These are phyloP conservation scores for Bombyx mori DNA, from an alignment of 1,140 invertebrate genomes.

Conservation along the genomic window DNA sequence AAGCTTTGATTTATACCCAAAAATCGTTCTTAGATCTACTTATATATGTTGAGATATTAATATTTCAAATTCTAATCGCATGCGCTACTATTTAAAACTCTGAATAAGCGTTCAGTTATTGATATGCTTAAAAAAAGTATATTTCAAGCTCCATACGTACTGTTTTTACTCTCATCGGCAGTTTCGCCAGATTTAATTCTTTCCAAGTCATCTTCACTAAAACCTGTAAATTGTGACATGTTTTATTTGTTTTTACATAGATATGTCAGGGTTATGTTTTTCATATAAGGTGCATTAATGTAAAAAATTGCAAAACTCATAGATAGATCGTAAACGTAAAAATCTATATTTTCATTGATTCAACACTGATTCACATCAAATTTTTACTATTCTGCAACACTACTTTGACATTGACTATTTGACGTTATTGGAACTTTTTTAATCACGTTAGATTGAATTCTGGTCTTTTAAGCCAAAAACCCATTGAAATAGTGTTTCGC, in stretches of 20 bases:
- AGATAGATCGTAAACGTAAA: background rate
- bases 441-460: too few relatives aligned
- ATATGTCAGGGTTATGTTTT: background rate
- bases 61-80: too few relatives aligned
- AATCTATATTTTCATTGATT: background rate
- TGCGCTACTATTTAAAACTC: too few relatives aligned
- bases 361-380: background rate
- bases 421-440: too few relatives aligned
- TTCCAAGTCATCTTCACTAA: conserved; percentile 59
- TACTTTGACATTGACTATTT: background rate
- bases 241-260: conserved; percentile 1
- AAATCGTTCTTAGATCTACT: too few relatives aligned
- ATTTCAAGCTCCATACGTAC: background rate
- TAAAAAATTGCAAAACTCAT: background rate
- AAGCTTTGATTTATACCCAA: too few relatives aligned
- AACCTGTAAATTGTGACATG: conserved; percentile 49
- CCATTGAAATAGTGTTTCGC: background rate
- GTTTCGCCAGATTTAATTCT: conserved; percentile 44
- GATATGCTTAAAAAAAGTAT: too few relatives aligned
- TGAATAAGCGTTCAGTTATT: too few relatives aligned
- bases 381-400: background rate
- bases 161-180: conserved; percentile 6
- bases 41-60: too few relatives aligned
- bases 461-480: too few relatives aligned
- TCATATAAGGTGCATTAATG: background rate